Percentiles rank a stretch among this genome's conserved stretches.
phyloP scores from a whole-genome alignment of 2,888 invertebrate genomes.

The Drosophila prostipennis region DNA sequence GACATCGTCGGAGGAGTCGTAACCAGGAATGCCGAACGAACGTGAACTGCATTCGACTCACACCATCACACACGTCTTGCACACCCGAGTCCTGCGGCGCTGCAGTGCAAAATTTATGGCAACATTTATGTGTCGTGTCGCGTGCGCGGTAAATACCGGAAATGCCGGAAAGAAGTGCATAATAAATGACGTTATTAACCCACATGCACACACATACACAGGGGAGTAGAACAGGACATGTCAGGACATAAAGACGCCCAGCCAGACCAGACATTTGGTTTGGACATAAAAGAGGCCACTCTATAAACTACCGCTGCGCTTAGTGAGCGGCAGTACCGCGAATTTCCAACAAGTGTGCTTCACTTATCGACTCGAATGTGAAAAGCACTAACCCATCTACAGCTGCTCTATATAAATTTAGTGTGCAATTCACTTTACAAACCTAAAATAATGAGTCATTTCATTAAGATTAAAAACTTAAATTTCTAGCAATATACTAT shows the following conservation, averaged over 20 bases:
- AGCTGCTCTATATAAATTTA: background rate
- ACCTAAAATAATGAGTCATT: too few relatives aligned
- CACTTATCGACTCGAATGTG: slow-evolving; percentile 16
- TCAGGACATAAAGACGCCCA: slow-evolving; percentile 24
- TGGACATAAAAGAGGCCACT: slow-evolving; percentile 30
- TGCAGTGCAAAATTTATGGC: slow-evolving; percentile 74
- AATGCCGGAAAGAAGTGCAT: slow-evolving; percentile 80
- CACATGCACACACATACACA: slow-evolving; percentile 62
- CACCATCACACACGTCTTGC: slow-evolving; percentile 2
- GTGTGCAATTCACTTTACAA: too few relatives aligned
- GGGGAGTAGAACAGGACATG: slow-evolving; percentile 30
- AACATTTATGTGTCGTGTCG: slow-evolving; percentile 81
- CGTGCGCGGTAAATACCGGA: slow-evolving; percentile 81
- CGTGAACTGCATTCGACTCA: slow-evolving; percentile 64
- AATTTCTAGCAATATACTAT: background rate
- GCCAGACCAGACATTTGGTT: slow-evolving; percentile 9
- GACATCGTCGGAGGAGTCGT: slow-evolving; percentile 58
- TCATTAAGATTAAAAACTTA: background rate
- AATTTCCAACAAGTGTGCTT: slow-evolving; percentile 6
- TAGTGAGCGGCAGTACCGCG: slow-evolving; percentile 12
- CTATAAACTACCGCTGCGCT: slow-evolving; percentile 27
- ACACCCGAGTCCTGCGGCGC: slow-evolving; percentile 55
- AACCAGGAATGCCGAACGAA: slow-evolving; percentile 51
- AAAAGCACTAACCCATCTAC: slow-evolving; percentile 7
- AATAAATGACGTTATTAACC: slow-evolving; percentile 80